These are phyloP conservation scores for Ashinkailepas kermadecensis DNA, from an alignment of 2,888 invertebrate genomes.

Conservation along the genomic window DNA sequence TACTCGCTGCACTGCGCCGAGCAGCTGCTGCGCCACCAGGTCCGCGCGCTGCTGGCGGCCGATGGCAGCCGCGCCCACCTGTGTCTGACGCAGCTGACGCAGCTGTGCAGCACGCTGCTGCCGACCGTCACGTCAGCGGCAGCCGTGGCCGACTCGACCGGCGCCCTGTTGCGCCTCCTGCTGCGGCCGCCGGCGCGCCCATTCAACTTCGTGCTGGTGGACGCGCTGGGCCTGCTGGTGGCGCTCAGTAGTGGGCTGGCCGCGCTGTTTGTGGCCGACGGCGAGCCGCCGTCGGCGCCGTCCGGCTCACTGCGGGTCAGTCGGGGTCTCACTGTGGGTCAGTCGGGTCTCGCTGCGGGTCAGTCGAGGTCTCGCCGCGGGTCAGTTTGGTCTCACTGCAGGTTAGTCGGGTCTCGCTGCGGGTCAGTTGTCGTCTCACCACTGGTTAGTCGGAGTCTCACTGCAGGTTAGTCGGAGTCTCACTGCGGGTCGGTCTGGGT, in stretches of 20 bases:
- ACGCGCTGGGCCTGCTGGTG: conserved; percentile 58
- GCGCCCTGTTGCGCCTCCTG: conserved; percentile 48
- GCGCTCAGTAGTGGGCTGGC: conserved; percentile 51
- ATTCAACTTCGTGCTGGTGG: conserved; percentile 65
- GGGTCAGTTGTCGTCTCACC: too few species aligned
- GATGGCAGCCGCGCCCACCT: conserved; percentile 20
- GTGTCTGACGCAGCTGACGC: conserved; percentile 25
- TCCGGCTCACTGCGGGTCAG: not conserved
- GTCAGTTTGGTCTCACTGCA: too few species aligned
- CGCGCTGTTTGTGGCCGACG: conserved; percentile 50
- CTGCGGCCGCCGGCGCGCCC: conserved; percentile 43
- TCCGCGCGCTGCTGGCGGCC: conserved; percentile 26
- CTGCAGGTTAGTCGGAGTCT: too few species aligned
- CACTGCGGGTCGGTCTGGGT: too few species aligned
- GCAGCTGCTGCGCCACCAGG: conserved; percentile 41
- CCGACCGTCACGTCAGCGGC: not conserved
- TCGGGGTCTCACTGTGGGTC: too few species aligned
- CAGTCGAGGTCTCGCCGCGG: too few species aligned
- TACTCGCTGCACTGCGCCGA: conserved; percentile 47
- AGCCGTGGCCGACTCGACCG: conserved; percentile 36
- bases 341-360: too few species aligned
- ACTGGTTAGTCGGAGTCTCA: too few species aligned
- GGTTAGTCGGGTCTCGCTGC: too few species aligned
- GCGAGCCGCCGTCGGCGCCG: not conserved
- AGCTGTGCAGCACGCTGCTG: not conserved